Evolutionary conservation across 2,797 vertebrate species (phyloP), one percentile per base, ranked within the genome.

Genomic region (Onychomys torridus): DNA sequence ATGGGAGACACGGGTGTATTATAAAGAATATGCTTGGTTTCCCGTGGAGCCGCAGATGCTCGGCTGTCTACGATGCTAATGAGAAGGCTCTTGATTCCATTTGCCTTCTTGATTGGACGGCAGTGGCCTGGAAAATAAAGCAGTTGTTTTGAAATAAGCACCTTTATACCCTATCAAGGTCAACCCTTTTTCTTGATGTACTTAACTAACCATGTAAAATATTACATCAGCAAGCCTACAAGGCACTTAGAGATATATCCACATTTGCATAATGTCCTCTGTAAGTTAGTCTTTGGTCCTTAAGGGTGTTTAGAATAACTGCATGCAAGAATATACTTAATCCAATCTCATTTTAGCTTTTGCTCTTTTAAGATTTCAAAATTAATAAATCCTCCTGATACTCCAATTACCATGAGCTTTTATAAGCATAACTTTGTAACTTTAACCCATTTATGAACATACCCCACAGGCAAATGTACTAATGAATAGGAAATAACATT

Each of bases 401-500:
- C 99, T 99, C 99, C 98, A 99, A 99, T 99, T 99, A 99, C 99
- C 99, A 99, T 99, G 99, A 99, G 99, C 99, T 99, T 99, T 99
- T 99, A 99, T 99, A 99, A 99, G 99, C 99, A 99, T 99, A 99
- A 99, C 99, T 99, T 99, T 99, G 99, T 99, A 99, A 99, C 99
- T 99, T 99, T 99, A 99, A 99, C 99, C 99, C 99, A 99, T 99
- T 99, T 99, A 99, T 99, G 99, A 99, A 99, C 99, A 99, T 99
- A 98, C 99, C 99, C 99, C 99, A 98, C 99, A 99, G 99, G 99
- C 99, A 99, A 99, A 99, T 99, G 99, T 99, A 99, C 99, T 99
- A 99, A 99, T 99, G 99, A 99, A 99, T 99, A 99, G 99, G 99
- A 99, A 99, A 99, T 99, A 99, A 99, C 99, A 99, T 99, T 98